Base-by-base conservation (phyloP, 2,797 vertebrate species). In the Myotis findleyi region DNA sequence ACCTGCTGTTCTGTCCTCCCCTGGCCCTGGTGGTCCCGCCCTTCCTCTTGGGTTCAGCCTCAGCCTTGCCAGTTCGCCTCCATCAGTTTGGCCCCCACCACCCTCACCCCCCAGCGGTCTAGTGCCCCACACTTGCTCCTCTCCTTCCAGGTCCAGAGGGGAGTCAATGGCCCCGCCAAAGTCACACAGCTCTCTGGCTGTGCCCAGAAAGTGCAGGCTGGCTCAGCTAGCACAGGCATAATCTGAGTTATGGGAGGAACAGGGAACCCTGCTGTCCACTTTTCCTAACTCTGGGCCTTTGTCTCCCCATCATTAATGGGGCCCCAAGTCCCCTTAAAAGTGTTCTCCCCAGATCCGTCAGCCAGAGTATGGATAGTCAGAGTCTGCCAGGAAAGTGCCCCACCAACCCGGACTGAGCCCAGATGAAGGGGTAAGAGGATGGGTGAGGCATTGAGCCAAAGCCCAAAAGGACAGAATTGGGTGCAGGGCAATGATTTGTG, bases 1-100 rank as follows among this genome's bases (percentile, higher is more conserved):
- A 91, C 77, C 95, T 84, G 89, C 73, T 92, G 59, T 92, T 93
- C 51, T 30, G 66, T 77, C 57, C 55, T 14, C 64, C 55, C 41
- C 73, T 18, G 13, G 76, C 27, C 44, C 7, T 9, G 6, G 11
- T 0, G 36, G 64, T 64, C 44, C 69, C 2, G 0, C 59, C 69
- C 41, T 80, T 69, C 73, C 55, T 89, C 49, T 44, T 38, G 33
- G 41, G 33, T 18, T 69, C 66, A 8, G 18, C 51, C 38, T 81
- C 44, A 33, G 66, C 51, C 53, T 44, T 83, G 53, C 47, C 6
- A 0, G 27, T n/a, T 72, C 64, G 76, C 23, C 80, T 88, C 68
- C 33, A 1, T 17, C 69, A 3, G 7, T 75, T 64, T 75, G 66
- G n/a, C 20, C 14, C 1, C 47, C 3, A 0, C 5, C 1, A 4